Conservation (phyloP, 2,113 vertebrate genomes). For the Brachyistius frenatus region DNA sequence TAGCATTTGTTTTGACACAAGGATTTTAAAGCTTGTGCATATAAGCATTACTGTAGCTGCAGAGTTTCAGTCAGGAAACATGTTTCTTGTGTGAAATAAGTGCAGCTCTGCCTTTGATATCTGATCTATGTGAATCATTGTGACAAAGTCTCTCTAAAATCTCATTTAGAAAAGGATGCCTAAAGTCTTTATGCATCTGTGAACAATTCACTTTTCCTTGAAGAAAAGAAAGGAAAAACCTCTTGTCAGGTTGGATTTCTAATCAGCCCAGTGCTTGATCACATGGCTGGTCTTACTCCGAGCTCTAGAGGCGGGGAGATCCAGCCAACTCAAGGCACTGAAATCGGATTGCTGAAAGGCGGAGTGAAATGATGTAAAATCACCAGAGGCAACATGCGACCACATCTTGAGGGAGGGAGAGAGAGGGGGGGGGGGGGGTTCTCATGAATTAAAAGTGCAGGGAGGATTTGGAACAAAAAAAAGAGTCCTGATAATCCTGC, state of each 20-base stretch:
- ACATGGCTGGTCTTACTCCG: slow-evolving; percentile 75
- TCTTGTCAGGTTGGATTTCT: slow-evolving; percentile 57
- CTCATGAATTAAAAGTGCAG: slow-evolving; percentile 50
- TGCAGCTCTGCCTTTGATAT: background rate
- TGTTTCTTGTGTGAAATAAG: background rate
- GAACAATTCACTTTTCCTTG: slow-evolving; percentile 15
- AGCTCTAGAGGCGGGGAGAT: slow-evolving; percentile 62
- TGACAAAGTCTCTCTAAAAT: slow-evolving; percentile 1
- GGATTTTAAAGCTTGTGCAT: too few species aligned
- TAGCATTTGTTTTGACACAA: background rate
- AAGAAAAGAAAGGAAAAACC: slow-evolving; percentile 49
- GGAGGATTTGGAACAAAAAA: slow-evolving; percentile 2
- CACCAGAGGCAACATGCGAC: slow-evolving; percentile 80
- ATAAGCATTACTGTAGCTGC: background rate
- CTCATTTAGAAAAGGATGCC: slow-evolving; percentile 8
- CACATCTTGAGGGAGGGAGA: slow-evolving; percentile 21
- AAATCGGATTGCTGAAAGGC: slow-evolving; percentile 82
- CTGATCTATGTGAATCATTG: background rate
- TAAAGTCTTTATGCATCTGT: slow-evolving; percentile 12
- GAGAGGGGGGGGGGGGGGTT: background rate
- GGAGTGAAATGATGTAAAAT: slow-evolving; percentile 84
- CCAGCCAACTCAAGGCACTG: slow-evolving; percentile 64
- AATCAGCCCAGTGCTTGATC: slow-evolving; percentile 71
- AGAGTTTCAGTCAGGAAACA: background rate
- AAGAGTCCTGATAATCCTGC: slow-evolving; percentile 24